Percentiles rank a stretch among this genome's conserved stretches.
Evolutionary conservation across 2,888 invertebrate species (phyloP).

Genomic region (Sesamia inferens): DNA sequence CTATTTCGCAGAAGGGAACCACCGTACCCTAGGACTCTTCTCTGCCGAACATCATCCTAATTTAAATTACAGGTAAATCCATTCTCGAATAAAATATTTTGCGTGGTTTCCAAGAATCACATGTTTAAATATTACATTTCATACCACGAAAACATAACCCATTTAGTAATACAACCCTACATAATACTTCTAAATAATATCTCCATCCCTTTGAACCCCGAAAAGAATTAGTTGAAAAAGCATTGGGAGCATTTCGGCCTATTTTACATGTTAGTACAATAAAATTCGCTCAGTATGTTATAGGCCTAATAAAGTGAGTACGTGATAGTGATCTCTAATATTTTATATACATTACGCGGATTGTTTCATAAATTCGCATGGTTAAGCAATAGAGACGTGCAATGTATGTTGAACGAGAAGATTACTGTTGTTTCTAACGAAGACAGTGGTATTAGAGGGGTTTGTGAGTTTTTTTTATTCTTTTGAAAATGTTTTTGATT

Average conservation of each 20-base stretch:
- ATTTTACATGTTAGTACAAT: slow-evolving; percentile 62
- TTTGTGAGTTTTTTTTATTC: slow-evolving; percentile 8
- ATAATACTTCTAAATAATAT: slow-evolving; percentile 39
- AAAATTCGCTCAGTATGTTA: slow-evolving; percentile 59
- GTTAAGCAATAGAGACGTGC: slow-evolving; percentile 61
- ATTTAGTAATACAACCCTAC: slow-evolving; percentile 21
- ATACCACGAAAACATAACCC: slow-evolving; percentile 14
- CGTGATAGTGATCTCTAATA: slow-evolving; percentile 64
- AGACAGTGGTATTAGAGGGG: slow-evolving; percentile 26
- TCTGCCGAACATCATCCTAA: background rate
- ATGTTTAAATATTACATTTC: background rate
- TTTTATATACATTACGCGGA: slow-evolving; percentile 64
- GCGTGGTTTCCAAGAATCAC: background rate
- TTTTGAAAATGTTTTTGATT: background rate
- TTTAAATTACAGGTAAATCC: background rate
- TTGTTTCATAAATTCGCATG: slow-evolving; percentile 62
- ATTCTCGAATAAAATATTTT: background rate
- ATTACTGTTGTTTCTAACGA: slow-evolving; percentile 35
- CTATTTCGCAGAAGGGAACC: too few species aligned
- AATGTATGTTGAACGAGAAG: slow-evolving; percentile 52
- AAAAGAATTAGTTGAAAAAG: slow-evolving; percentile 55
- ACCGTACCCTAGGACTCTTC: too few species aligned
- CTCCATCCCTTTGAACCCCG: slow-evolving; percentile 7
- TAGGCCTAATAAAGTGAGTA: slow-evolving; percentile 58
- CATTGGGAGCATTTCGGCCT: slow-evolving; percentile 36